phyloP scores from a whole-genome alignment of 2,888 invertebrate species.

The Leptopilina syphax region DNA sequence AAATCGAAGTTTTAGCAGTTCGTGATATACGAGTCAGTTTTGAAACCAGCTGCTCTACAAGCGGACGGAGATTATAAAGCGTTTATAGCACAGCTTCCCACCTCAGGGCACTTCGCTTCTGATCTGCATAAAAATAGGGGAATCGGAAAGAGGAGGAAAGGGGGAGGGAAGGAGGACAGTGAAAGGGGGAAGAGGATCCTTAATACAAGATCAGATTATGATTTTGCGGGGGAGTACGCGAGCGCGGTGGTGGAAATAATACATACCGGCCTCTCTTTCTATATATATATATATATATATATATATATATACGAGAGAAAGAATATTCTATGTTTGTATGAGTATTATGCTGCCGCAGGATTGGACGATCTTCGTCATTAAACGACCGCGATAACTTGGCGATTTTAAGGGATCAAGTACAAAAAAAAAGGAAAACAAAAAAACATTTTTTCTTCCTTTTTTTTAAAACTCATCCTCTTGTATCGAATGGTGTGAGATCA shows the following conservation, averaged over 20 bases:
- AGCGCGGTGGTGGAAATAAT: constrained; percentile 46
- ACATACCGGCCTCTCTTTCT: constrained; percentile 47
- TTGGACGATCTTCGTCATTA: constrained; percentile 56
- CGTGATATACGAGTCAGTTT: constrained; percentile 54
- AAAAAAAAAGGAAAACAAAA: not conserved
- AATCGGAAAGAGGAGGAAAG: constrained; percentile 54
- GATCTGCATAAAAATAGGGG: constrained; percentile 75
- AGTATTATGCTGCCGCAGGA: constrained; percentile 59
- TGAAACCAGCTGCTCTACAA: constrained; percentile 69
- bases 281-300: too few relatives aligned
- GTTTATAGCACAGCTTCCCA: constrained; percentile 73
- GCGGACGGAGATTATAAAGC: constrained; percentile 73
- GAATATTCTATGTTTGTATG: too few relatives aligned
- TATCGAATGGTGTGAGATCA: constrained; percentile 6
- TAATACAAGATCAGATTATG: constrained; percentile 75
- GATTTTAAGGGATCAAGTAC: constrained; percentile 44
- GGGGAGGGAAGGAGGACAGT: constrained; percentile 50
- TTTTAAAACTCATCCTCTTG: not conserved
- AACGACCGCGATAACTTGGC: constrained; percentile 47
- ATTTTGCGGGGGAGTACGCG: constrained; percentile 70
- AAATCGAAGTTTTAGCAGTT: constrained; percentile 45
- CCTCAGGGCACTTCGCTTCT: constrained; percentile 72
- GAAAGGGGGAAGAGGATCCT: constrained; percentile 65
- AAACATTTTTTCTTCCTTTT: too few relatives aligned
- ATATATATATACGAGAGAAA: too few relatives aligned